phyloP scores from a whole-genome alignment of 2,797 vertebrate species.

The Cottoperca gobio region DNA sequence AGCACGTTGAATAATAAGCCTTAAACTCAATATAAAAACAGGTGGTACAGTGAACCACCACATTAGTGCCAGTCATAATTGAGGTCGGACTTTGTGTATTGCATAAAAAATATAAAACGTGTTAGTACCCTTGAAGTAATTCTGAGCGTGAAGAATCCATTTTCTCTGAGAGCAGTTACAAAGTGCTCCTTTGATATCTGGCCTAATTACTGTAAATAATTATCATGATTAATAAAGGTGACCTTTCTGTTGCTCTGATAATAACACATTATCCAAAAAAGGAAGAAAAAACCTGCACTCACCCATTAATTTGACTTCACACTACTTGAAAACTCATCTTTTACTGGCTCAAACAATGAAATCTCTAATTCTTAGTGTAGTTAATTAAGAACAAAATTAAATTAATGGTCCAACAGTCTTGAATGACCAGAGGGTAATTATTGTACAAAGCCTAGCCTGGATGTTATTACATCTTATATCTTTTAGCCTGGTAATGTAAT shows the following conservation, averaged over 20 bases:
- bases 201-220: conserved; percentile 83
- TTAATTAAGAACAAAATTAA: conserved; percentile 69
- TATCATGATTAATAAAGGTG: conserved; percentile 82
- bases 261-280: conserved; percentile 57
- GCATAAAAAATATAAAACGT: conserved; percentile 42
- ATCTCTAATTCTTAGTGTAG: conserved; percentile 34
- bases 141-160: conserved; percentile 76
- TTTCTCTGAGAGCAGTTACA: conserved; percentile 51
- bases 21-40: conserved; percentile 5
- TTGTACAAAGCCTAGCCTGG: conserved; percentile 33
- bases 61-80: conserved; percentile 31
- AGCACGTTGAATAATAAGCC: neutral
- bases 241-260: conserved; percentile 75
- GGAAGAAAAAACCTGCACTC: conserved; percentile 35
- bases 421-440: conserved; percentile 44
- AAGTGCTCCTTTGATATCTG: conserved; percentile 75
- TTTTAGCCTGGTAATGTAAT: conserved; percentile 28
- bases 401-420: conserved; percentile 57
- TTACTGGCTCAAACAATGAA: conserved; percentile 42
- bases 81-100: conserved; percentile 21
- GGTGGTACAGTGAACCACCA: conserved; percentile 1
- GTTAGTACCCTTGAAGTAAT: conserved; percentile 66
- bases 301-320: conserved; percentile 60
- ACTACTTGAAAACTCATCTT: conserved; percentile 43
- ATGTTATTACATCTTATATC: conserved; percentile 19